phyloP scores from a whole-genome alignment of 2,113 vertebrate genomes.

The Zosterops borbonicus region DNA sequence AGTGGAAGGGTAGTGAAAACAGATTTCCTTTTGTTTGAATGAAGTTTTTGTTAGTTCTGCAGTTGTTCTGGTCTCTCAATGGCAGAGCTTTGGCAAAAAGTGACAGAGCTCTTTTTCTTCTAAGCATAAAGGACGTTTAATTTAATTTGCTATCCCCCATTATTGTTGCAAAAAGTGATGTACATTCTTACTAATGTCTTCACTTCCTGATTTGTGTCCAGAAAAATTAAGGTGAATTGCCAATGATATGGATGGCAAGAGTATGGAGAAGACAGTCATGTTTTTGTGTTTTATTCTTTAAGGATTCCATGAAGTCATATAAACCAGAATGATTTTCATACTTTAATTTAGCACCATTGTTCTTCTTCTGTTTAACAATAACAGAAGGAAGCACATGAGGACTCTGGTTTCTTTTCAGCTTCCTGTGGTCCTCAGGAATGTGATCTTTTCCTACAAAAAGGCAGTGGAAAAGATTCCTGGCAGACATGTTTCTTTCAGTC shows the following conservation, averaged over 20 bases:
- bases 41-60: not conserved
- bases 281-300: not conserved
- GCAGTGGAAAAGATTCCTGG: not conserved
- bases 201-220: not conserved
- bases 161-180: not conserved
- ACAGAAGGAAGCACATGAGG: not conserved
- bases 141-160: not conserved
- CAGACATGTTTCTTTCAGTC: not conserved
- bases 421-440: not conserved
- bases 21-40: not conserved
- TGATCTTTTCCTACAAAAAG: not conserved
- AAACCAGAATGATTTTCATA: not conserved
- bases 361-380: not conserved
- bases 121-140: not conserved
- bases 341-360: slow-evolving; percentile 11
- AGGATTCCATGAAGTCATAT: not conserved
- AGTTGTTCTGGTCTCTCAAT: not conserved
- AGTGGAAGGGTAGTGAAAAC: not conserved
- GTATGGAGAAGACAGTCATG: not conserved
- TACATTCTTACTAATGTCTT: not conserved
- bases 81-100: not conserved
- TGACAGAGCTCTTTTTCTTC: not conserved
- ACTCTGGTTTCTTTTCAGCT: not conserved
- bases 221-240: not conserved
- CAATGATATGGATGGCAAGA: not conserved